Evolutionary conservation across 2,113 vertebrate species (phyloP).

Genomic region (Loxodonta africana): DNA sequence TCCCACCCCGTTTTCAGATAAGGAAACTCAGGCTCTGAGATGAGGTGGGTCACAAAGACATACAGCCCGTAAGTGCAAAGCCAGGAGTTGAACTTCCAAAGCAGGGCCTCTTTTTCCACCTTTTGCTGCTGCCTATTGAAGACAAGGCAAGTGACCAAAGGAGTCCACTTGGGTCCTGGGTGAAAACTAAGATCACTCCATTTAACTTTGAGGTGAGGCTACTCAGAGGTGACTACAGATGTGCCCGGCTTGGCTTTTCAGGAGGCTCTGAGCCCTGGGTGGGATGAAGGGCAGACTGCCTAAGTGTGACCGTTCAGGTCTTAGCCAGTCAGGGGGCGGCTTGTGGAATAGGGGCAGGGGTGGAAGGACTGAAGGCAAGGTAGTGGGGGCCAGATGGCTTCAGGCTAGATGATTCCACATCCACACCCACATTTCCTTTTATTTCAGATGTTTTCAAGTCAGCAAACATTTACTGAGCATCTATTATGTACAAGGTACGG

Average conservation of each 20-base stretch:
- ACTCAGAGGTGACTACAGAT: conserved; percentile 12
- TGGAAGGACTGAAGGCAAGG: background rate
- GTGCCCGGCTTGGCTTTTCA: background rate
- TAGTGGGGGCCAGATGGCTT: background rate
- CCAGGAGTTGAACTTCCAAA: conserved; percentile 44
- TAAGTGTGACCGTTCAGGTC: background rate
- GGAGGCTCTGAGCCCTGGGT: background rate
- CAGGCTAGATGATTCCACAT: background rate
- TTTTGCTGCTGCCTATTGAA: background rate
- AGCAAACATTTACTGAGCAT: conserved; percentile 73
- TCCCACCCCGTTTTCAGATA: background rate
- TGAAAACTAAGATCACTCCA: conserved; percentile 17
- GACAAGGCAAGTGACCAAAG: conserved; percentile 27
- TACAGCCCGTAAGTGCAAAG: background rate
- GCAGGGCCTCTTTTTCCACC: background rate
- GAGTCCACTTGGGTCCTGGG: background rate
- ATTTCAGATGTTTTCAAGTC: conserved; percentile 81
- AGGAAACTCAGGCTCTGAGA: background rate
- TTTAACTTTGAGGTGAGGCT: conserved; percentile 47
- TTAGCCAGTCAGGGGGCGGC: background rate
- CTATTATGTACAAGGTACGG: conserved; percentile 76
- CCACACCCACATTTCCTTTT: conserved; percentile 40
- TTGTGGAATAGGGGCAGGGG: background rate
- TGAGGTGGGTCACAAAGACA: background rate
- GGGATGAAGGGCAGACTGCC: background rate